Evolutionary conservation across 2,888 invertebrate genomes (phyloP), one percentile per base, ranked within the genome.

Genomic region (Meteorus cinctellus): DNA sequence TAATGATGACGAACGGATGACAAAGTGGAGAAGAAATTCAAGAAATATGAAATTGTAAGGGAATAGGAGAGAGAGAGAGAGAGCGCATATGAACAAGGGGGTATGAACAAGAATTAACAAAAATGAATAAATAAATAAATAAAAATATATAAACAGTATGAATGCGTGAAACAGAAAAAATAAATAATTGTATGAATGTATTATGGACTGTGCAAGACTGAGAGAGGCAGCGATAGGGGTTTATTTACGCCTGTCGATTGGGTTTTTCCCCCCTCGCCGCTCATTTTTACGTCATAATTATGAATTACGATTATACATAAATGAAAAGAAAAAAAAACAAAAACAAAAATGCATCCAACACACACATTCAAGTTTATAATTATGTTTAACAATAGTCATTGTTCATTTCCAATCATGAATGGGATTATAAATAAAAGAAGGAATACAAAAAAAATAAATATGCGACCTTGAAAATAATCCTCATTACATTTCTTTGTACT

Each of bases 401-500:
- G 59, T 72, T 72, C 34, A 34, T 67, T 66, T 45, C 41, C 75
- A 48, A 75, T 74, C 45, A 69, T 63, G 27, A 60, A 36, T 24
- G 55, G 29, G 55, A 74, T 59, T 60, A n/a, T 51, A 48, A 73
- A 73, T 67, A 72, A 72, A 34, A 55, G 48, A 55, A 41, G 4
- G 16, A 48, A 48, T 48, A n/a, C 48, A 16, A 55, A 55, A 19
- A 51, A 55, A 48, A 73, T 19, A 63, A 75, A 60, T 41, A 72
- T 65, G 78, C 36, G 67, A 75, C 85, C 83, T 84, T 83, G 82
- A 84, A 83, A 84, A 85, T 82, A 83, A 85, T 83, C 85, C 79
- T 85, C 84, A 85, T 85, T 84, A 83, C 83, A 86, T 87, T 86
- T 84, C 87, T 88, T 88, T 87, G 82, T 88, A 87, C 84, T 88